phyloP scores from a whole-genome alignment of 2,113 vertebrate species.

The Tragelaphus strepsiceros region DNA sequence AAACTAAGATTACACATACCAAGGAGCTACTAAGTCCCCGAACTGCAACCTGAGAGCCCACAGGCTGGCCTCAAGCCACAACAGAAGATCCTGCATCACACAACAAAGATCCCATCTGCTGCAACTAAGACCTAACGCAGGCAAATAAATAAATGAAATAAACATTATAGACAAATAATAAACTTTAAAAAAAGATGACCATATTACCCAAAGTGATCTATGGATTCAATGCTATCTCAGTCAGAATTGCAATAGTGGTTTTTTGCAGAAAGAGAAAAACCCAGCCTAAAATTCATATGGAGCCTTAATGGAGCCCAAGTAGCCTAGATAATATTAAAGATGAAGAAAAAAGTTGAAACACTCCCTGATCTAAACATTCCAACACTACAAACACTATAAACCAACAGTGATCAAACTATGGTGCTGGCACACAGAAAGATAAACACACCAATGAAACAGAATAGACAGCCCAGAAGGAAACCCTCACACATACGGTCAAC shows the following conservation, averaged over 20 bases:
- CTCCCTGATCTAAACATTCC: not conserved
- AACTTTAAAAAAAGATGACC: not conserved
- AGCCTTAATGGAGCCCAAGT: not conserved
- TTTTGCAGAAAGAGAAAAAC: not conserved
- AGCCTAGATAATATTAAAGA: not conserved
- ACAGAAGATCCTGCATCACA: not conserved
- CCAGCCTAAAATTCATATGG: not conserved
- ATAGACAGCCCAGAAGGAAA: not conserved
- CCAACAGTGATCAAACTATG: not conserved
- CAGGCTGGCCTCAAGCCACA: not conserved
- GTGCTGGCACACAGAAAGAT: not conserved
- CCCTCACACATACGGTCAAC: not conserved
- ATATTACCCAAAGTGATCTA: not conserved
- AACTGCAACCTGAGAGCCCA: not conserved
- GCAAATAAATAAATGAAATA: not conserved
- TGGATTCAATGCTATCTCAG: not conserved
- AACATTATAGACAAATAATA: not conserved
- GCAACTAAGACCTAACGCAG: not conserved
- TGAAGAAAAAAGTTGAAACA: not conserved
- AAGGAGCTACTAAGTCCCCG: not conserved
- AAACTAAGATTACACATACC: not conserved
- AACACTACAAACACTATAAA: not conserved
- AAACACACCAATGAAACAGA: not conserved
- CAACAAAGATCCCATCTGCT: not conserved
- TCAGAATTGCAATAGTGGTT: not conserved